phyloP scores from a whole-genome alignment of 2,888 invertebrate species.

The Erebia palarica region DNA sequence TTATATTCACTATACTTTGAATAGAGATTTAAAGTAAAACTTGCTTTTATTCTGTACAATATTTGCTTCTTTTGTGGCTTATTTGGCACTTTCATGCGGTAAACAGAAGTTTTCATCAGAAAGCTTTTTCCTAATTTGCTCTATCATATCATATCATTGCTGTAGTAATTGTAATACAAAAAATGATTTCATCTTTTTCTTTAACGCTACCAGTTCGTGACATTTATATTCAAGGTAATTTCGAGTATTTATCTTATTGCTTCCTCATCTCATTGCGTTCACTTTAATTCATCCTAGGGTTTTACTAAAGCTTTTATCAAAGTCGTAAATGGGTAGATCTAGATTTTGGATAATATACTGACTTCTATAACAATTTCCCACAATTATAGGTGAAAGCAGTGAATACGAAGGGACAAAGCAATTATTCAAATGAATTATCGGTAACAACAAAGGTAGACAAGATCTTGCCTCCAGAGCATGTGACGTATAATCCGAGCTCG shows the following conservation, averaged over 20 bases:
- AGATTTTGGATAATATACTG: too few species aligned
- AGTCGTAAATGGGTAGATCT: neutral
- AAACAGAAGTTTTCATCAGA: neutral
- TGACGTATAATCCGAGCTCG: conserved; percentile 91
- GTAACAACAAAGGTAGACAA: conserved; percentile 92
- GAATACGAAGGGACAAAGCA: conserved; percentile 93
- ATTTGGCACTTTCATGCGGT: neutral
- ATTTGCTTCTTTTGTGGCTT: neutral
- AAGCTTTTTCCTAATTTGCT: neutral
- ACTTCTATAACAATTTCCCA: neutral
- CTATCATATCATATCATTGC: neutral
- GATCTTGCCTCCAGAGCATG: conserved; percentile 90
- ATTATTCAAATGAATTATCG: conserved; percentile 92
- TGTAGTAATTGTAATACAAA: neutral
- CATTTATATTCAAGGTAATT: conserved; percentile 78
- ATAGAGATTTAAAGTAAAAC: neutral
- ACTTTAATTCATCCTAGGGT: neutral
- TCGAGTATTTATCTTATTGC: neutral
- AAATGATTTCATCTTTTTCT: conserved; percentile 43
- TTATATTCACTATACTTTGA: neutral
- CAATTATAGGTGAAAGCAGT: conserved; percentile 88
- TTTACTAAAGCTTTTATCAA: neutral
- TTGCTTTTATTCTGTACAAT: neutral
- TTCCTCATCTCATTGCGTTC: neutral
- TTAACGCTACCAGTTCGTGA: conserved; percentile 79